Evolutionary conservation across 2,888 invertebrate species (phyloP), one percentile per base, ranked within the genome.

Genomic region (Brachypalpus laphriformis): DNA sequence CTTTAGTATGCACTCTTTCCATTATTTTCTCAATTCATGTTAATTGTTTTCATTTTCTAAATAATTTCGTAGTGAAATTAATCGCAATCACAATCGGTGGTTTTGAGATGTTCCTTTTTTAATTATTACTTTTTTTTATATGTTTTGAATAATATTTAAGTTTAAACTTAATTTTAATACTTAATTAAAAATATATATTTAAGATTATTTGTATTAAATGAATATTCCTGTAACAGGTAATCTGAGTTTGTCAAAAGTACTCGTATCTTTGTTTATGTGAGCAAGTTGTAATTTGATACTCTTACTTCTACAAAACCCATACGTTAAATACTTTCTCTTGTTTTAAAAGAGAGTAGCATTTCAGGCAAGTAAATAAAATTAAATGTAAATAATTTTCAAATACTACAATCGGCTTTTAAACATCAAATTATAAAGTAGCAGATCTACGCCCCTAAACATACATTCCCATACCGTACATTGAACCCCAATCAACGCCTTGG

Each of bases 391-490:
- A 61, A 40, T 61, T 37, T 70, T 20, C 20, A 81, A 74, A 71
- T 87, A 87, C 81, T 87, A 82, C 82, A 75, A 65, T 76, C 70
- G 42, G 51, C 20, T 68, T 63, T 34, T 57, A 42, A 37, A 61
- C 37, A 49, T 31, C 16, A 74, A 54, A 37, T 45, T 47, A 76
- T 51, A 9, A 65, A 40, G 14, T 18, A 72, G 20, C 28, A 16
- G 51, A 3, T 65, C 16, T 40, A 25, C 18, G 37, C 9, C 25
- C 87, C 90, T 91, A 91, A 89, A 97, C 97, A 93, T 97, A 97
- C 97, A 97, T 97, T 91, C 97, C 97, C 93, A 97, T 96, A 90
- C 97, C 97, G 92, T 97, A 97, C 96, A 97, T 96, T 89, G 96
- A 95, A 89, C 95, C 95, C 97, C 97, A 97, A 93, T 97, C 97